Conservation (phyloP, 2,888 invertebrate species). For the Mellilla xanthometata region DNA sequence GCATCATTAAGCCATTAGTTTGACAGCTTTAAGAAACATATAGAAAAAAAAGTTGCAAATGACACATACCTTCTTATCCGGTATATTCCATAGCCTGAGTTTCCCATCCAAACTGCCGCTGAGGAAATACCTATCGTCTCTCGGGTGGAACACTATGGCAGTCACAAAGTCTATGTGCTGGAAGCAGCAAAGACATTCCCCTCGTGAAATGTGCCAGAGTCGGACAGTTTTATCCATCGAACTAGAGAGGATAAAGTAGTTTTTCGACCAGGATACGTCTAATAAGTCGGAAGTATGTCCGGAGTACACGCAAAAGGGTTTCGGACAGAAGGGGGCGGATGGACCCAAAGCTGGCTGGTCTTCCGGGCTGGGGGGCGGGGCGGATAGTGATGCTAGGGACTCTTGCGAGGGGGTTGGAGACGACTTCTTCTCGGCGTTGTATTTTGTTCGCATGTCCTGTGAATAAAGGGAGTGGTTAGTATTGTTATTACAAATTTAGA, state of each 20-base stretch:
- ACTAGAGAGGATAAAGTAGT: constrained; percentile 98
- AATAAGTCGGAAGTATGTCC: constrained; percentile 98
- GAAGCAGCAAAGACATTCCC: constrained; percentile 99
- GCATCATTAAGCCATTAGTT: too few species aligned
- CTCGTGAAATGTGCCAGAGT: constrained; percentile 98
- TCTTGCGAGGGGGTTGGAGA: constrained; percentile 97
- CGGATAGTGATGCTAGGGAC: constrained; percentile 87
- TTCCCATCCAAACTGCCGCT: constrained; percentile 99
- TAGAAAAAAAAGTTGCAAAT: too few species aligned
- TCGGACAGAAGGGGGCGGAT: constrained; percentile 91
- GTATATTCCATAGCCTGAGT: constrained; percentile 99
- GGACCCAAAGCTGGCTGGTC: constrained; percentile 77
- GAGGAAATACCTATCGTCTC: constrained; percentile 94
- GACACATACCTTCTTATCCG: constrained; percentile 92
- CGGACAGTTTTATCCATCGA: constrained; percentile 99
- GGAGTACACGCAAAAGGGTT: constrained; percentile 95
- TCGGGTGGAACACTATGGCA: constrained; percentile 98
- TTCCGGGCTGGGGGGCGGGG: constrained; percentile 80
- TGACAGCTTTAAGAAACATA: too few species aligned
- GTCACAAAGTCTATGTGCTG: constrained; percentile 99
- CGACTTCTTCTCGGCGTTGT: constrained; percentile 93
- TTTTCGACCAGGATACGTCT: constrained; percentile 99
- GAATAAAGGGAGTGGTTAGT: neutral
- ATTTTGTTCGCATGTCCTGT: constrained; percentile 97
- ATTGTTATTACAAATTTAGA: too few species aligned